Base-by-base conservation (phyloP, 2,888 invertebrate species). In the Calliopum simillimum region DNA sequence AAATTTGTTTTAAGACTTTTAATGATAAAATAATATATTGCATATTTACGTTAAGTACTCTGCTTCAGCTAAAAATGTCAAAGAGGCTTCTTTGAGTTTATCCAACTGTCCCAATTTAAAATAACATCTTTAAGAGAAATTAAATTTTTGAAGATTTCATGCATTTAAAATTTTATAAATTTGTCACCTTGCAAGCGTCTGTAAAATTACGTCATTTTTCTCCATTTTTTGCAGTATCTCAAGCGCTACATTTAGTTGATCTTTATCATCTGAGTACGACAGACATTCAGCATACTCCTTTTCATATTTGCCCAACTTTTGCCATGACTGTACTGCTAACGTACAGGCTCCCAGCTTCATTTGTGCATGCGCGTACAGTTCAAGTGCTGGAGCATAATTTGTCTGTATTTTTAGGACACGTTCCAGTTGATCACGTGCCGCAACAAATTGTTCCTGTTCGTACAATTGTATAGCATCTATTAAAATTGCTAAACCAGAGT, bases 401-500 rank as follows among this genome's bases (percentile, higher is more conserved):
- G 88, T 86, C 74, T 87, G 85, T 43, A 81, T 73, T 23, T 77
- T 74, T 70, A 87, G 84, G 0, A 87, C 84, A 79, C 84, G 82
- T 59, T 86, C 83, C 14, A 90, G 81, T 74, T 87, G 77, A 69
- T 89, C 87, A 74, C 88, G 86, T 0, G 92, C 89, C 72, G 89
- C 88, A 21, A 89, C 79, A 76, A 88, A 89, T 69, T 89, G 86
- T 23, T 88, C 85, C 59, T 87, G 85, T 19, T 88, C 84, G 82
- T 87, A 90, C 19, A 86, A 82, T 68, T 89, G 81, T 71, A 91
- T 89, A 46, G 90, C 90, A 84, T 89, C 89, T 3, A 92, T 88
- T 55, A 93, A 86, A 43, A 88, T 82, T 2, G 89, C 92, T 79
- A 90, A 88, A 76, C 89, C 88, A 0, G 92, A 92, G 73, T 89